Conservation (phyloP, 2,113 vertebrate species). For the Bambusicola thoracicus region DNA sequence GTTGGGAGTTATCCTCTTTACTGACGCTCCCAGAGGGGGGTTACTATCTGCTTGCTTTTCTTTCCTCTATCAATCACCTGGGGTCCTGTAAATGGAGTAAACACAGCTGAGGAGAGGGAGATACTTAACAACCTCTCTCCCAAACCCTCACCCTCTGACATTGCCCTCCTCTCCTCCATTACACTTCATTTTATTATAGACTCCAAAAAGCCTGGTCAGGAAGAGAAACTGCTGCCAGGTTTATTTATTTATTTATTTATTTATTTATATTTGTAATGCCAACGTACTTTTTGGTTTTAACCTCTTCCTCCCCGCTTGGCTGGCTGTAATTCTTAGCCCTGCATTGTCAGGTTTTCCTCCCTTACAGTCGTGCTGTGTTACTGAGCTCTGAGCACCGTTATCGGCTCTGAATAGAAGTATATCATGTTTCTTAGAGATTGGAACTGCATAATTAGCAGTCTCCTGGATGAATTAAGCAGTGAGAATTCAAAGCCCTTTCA, state of each 20-base stretch:
- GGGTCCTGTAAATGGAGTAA: conserved; percentile 56
- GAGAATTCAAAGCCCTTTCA: conserved; percentile 24
- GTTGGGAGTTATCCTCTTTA: conserved; percentile 51
- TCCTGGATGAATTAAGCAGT: not conserved
- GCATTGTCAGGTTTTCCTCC: not conserved
- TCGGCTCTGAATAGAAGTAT: not conserved
- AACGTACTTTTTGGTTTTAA: conserved; percentile 39
- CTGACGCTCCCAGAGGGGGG: conserved; percentile 52
- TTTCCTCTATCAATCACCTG: conserved; percentile 49
- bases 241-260: conserved; percentile 43
- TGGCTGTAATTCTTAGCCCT: not conserved
- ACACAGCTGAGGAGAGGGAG: conserved; percentile 49
- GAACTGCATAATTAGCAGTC: conserved; percentile 36
- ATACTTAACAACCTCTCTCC: conserved; percentile 65
- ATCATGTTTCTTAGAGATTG: conserved; percentile 38
- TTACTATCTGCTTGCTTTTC: conserved; percentile 54
- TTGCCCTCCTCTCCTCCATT: conserved; percentile 49
- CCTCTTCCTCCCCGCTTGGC: not conserved
- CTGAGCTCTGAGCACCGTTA: not conserved
- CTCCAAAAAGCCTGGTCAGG: conserved; percentile 39
- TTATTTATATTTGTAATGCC: conserved; percentile 37
- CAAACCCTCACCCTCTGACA: conserved; percentile 47
- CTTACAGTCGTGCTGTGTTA: not conserved
- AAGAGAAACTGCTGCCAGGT: conserved; percentile 37
- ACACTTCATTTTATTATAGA: conserved; percentile 65